Percentiles rank a stretch among this genome's conserved stretches.
Conservation (phyloP, 2,888 invertebrate genomes). For the Tetramorium bicarinatum region DNA sequence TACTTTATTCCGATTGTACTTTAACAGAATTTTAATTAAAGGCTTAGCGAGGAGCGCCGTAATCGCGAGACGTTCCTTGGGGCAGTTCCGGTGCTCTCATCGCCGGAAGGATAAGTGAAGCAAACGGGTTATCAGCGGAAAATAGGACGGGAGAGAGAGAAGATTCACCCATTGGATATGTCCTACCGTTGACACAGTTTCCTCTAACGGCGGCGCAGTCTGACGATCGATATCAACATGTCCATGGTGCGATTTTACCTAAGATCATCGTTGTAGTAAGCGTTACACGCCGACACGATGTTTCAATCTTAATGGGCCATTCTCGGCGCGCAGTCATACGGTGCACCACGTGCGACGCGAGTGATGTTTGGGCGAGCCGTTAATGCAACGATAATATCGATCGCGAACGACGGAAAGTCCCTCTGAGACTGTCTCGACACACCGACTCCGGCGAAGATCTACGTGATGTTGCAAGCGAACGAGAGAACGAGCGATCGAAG, state of each 20-base stretch:
- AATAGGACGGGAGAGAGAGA: conserved; percentile 60
- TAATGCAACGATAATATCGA: conserved; percentile 50
- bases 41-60: conserved; percentile 1
- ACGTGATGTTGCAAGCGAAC: background rate
- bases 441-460: background rate
- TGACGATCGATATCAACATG: conserved; percentile 67
- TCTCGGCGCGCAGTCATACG: conserved; percentile 34
- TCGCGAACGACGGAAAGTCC: background rate
- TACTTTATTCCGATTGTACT: conserved; percentile 10
- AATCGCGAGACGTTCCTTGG: conserved; percentile 17
- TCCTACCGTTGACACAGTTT: conserved; percentile 72
- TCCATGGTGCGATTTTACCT: conserved; percentile 47
- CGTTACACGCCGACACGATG: conserved; percentile 36
- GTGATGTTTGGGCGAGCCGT: conserved; percentile 30
- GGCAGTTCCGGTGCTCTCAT: conserved; percentile 12
- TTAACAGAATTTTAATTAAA: conserved; percentile 46
- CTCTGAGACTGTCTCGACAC: background rate
- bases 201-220: background rate
- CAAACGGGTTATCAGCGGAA: conserved; percentile 43
- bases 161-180: conserved; percentile 61
- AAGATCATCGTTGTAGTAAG: conserved; percentile 68
- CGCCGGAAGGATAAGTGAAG: conserved; percentile 27
- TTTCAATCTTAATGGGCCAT: conserved; percentile 69
- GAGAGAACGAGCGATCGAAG: conserved; percentile 1
- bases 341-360: conserved; percentile 37